Evolutionary conservation across 2,113 vertebrate genomes (phyloP).

Genomic region (Turdus rufiventris): DNA sequence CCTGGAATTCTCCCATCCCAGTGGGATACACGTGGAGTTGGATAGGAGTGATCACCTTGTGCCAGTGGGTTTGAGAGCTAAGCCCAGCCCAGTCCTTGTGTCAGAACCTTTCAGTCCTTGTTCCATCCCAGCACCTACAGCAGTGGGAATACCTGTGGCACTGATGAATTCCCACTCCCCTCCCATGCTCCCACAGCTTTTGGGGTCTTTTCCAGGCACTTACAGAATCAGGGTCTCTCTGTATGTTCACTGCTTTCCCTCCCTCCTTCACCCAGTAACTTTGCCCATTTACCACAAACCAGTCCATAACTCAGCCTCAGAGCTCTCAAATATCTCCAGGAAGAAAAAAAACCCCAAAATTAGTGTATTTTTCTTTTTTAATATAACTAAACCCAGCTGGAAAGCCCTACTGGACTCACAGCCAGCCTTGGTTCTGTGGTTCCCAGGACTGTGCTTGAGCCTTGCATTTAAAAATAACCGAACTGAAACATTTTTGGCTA

Average conservation of each 20-base stretch:
- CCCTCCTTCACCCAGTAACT: neutral
- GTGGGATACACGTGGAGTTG: neutral
- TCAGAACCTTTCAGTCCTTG: neutral
- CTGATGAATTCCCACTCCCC: neutral
- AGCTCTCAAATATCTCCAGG: neutral
- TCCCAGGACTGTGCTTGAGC: neutral
- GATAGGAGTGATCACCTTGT: neutral
- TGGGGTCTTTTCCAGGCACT: neutral
- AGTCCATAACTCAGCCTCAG: neutral
- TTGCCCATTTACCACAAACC: neutral
- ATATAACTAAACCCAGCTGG: neutral
- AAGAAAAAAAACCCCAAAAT: neutral
- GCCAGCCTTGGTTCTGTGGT: neutral
- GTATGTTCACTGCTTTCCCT: neutral
- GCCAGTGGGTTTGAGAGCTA: neutral
- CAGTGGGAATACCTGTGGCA: neutral
- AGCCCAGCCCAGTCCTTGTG: neutral
- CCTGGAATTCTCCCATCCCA: neutral
- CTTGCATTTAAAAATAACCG: neutral
- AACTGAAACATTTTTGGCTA: neutral
- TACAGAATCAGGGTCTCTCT: neutral
- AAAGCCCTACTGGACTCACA: neutral
- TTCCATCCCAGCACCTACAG: neutral
- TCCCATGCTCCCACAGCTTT: neutral
- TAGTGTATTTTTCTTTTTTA: neutral